Evolutionary conservation across 2,797 vertebrate genomes (phyloP).

Genomic region (Peromyscus nudipes): DNA sequence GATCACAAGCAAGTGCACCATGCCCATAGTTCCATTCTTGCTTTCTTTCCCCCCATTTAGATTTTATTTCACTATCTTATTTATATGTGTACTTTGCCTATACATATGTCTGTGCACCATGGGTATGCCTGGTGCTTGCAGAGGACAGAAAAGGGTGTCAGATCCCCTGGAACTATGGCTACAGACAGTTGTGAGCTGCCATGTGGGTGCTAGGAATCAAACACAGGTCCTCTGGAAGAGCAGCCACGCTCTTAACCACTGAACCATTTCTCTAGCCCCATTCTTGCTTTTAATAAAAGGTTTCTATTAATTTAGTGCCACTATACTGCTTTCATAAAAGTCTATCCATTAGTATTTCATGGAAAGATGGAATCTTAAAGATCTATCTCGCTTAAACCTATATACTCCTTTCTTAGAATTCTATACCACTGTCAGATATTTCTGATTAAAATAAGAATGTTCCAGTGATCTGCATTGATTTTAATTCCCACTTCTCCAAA

Average conservation of each 20-base stretch:
- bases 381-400: background rate
- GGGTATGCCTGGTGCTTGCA: background rate
- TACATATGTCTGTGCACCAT: background rate
- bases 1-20: background rate
- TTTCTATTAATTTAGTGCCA: slow-evolving; percentile 54
- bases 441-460: slow-evolving; percentile 44
- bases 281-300: slow-evolving; percentile 46
- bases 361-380: slow-evolving; percentile 38
- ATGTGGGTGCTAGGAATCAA: background rate
- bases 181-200: background rate
- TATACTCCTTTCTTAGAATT: slow-evolving; percentile 52
- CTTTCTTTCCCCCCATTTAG: background rate
- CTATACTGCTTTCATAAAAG: slow-evolving; percentile 30
- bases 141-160: background rate
- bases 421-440: background rate
- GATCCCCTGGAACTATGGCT: background rate
- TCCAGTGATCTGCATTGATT: slow-evolving; percentile 14
- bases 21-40: background rate
- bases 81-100: background rate
- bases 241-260: background rate
- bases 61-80: background rate
- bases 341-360: slow-evolving; percentile 47
- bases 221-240: background rate
- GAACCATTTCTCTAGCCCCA: background rate
- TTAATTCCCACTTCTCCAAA: slow-evolving; percentile 13